Evolutionary conservation across 2,113 vertebrate genomes (phyloP).

Genomic region (Aspidoscelis tigris): DNA sequence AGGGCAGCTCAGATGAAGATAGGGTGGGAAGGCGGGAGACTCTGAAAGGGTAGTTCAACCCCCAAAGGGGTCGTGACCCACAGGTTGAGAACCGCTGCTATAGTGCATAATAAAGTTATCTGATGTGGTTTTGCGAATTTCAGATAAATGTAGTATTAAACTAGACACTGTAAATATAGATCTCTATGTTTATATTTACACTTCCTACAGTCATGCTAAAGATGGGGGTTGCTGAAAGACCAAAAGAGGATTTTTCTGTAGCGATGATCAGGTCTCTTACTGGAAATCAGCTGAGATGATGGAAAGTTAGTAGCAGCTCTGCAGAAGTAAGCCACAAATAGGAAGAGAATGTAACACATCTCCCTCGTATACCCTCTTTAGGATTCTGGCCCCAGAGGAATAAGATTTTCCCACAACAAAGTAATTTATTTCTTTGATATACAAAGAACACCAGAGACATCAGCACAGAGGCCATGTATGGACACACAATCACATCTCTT

Average conservation of each 20-base stretch:
- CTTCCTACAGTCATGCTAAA: no score
- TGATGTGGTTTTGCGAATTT: no score
- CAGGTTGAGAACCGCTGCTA: background rate
- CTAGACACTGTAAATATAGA: background rate
- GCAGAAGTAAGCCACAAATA: background rate
- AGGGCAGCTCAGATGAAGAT: no score
- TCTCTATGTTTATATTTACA: background rate
- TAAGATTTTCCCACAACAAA: background rate
- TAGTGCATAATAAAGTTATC: background rate
- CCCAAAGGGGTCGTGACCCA: no score
- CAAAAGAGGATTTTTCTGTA: background rate
- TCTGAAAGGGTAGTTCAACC: no score
- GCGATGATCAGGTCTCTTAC: background rate
- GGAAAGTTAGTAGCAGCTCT: no score
- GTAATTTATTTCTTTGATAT: background rate
- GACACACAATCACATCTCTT: background rate
- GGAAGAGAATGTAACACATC: background rate
- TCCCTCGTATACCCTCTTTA: background rate
- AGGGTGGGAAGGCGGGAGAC: no score
- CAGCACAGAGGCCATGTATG: background rate
- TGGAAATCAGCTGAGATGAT: background rate
- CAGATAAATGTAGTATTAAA: no score
- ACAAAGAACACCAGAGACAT: background rate
- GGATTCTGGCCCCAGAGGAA: background rate
- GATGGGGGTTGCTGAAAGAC: no score